Evolutionary conservation across 2,113 vertebrate genomes (phyloP), one percentile per base, ranked within the genome.

Genomic region (Tetraodon nigroviridis): DNA sequence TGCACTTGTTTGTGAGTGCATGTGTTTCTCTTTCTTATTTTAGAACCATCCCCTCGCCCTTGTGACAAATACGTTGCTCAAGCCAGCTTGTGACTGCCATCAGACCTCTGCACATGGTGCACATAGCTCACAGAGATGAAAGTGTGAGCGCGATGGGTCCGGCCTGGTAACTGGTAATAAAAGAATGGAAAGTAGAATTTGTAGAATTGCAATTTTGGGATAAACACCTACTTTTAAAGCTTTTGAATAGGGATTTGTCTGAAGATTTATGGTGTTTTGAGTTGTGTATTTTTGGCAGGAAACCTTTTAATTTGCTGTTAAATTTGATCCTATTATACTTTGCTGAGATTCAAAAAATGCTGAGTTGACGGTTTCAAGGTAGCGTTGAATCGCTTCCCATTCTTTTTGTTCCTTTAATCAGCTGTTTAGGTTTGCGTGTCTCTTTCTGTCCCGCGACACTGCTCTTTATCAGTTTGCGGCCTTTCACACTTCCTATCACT

Each of bases 351-450:
- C 41, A 16, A 18, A 69, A 69, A 67, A 21, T 16, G 57, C 51
- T 58, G 53, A 73, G 24, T 76, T 42, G 0, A 18, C 66, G 53
- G 22, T 50, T 65, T 27, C 54, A 48, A 47, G 29, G 48, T 6
- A 51, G 44, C 56, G 29, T 17, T 49, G 60, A 15, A 57, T 55
- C 1, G 11, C 37, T 74, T 81, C 59, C 56, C 63, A 61, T 60
- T 73, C 53, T 61, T 58, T 29, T 14, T 58, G 54, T 7, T n/a
- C 15, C 44, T 51, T 51, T 76, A 84, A 87, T 87, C 84, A 65
- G 54, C 73, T 82, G 82, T 87, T 87, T 86, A 73, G 68, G 54
- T 83, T 84, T 62, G 16, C 40, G 5, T 64, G 79, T 69, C 64
- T 75, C 57, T 64, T 79, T 55, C 62, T 78, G 54, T 78, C 69